phyloP scores from a whole-genome alignment of 2,797 vertebrate genomes.

The Hippocampus kuda region DNA sequence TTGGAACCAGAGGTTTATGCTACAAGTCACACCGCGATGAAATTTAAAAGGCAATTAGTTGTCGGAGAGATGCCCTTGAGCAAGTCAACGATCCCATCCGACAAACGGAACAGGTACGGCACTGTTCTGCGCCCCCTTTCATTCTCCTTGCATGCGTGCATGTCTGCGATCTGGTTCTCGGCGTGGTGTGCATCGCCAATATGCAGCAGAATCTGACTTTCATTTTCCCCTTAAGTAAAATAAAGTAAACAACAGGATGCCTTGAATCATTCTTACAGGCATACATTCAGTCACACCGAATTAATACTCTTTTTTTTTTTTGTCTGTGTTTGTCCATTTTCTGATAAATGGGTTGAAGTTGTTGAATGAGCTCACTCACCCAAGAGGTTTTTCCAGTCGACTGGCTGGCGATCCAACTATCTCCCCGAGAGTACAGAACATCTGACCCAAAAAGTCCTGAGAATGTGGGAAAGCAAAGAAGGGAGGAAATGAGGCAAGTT shows the following conservation, averaged over 20 bases:
- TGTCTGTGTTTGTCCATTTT: neutral
- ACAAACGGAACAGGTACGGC: neutral
- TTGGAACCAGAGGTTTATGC: neutral
- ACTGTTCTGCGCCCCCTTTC: neutral
- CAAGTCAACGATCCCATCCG: neutral
- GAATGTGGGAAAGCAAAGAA: slow-evolving; percentile 7
- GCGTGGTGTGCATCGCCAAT: neutral
- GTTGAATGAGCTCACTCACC: slow-evolving; percentile 66
- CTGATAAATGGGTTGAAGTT: neutral
- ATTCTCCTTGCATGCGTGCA: neutral
- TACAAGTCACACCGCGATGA: neutral
- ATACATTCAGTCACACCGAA: neutral
- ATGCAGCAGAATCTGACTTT: neutral
- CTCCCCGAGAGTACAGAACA: slow-evolving; percentile 90
- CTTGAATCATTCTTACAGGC: neutral
- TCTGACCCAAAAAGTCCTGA: slow-evolving; percentile 93
- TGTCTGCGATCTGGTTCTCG: neutral
- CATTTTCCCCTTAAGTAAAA: neutral
- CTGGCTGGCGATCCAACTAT: slow-evolving; percentile 89
- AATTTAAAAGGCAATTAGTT: neutral
- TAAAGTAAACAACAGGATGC: neutral
- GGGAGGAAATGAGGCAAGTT: neutral
- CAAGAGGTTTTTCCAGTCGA: slow-evolving; percentile 87
- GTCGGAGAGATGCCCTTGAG: neutral
- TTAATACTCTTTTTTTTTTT: neutral